Evolutionary conservation across 2,888 invertebrate genomes (phyloP).

Genomic region (Bombylius major): DNA sequence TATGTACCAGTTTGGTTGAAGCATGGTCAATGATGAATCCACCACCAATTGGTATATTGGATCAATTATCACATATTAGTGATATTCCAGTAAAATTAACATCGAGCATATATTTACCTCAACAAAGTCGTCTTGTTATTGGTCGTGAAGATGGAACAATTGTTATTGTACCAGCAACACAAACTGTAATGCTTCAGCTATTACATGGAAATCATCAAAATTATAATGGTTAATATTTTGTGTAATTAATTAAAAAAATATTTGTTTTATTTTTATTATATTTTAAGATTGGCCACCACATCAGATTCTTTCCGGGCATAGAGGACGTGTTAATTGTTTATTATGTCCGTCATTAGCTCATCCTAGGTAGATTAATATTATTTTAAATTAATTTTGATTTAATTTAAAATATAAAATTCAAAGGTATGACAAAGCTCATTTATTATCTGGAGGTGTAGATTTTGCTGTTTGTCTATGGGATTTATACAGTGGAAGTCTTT

Average conservation of each 20-base stretch:
- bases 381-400: constrained; percentile 27
- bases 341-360: constrained; percentile 90
- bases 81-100: constrained; percentile 69
- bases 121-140: constrained; percentile 85
- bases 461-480: constrained; percentile 96
- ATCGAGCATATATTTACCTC: constrained; percentile 86
- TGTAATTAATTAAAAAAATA: neutral
- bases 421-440: constrained; percentile 69
- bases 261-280: neutral
- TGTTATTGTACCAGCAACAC: constrained; percentile 89
- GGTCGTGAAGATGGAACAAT: constrained; percentile 94
- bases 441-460: constrained; percentile 95
- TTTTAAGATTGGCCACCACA: constrained; percentile 76
- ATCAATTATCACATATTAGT: constrained; percentile 68
- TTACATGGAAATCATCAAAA: constrained; percentile 79
- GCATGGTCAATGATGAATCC: constrained; percentile 84
- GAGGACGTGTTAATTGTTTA: constrained; percentile 86
- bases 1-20: constrained; percentile 68
- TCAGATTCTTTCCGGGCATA: constrained; percentile 78
- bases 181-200: constrained; percentile 86
- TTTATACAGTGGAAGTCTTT: constrained; percentile 70
- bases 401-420: neutral
- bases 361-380: constrained; percentile 6
- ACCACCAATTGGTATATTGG: constrained; percentile 79
- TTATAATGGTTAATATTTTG: constrained; percentile 45